Evolutionary conservation across 2,888 invertebrate genomes (phyloP), one percentile per base, ranked within the genome.

Genomic region (Dromius quadrimaculatus): DNA sequence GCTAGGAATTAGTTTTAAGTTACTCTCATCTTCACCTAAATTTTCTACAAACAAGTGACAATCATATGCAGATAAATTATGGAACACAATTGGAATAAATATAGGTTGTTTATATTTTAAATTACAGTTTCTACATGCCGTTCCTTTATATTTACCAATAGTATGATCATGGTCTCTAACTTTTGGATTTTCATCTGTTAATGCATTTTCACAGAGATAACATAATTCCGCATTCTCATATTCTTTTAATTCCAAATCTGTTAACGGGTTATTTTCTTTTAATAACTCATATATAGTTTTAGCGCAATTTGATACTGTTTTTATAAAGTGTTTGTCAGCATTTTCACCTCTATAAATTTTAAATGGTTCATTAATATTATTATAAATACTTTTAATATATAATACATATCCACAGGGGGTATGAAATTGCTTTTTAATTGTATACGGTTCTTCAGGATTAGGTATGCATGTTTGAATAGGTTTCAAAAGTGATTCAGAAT

Each of bases 21-120:
- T 76, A 3, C 69, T 66, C 63, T 72, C 72, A 32, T 43, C 41
- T 45, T 62, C 71, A n/a, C 71, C 73, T 8, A 78, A 45, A 11
- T 75, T 73, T 72, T 74, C 73, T 9, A 79, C 76, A 9, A 79
- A 71, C 45, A 79, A 76, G 71, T 80, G 78, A 2, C 73, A 54
- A 69, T 79, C 78, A 72, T 79, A 78, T 5, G 74, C 75, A 2
- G 62, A 71, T 6, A 79, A 73, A 73, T 79, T 79, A 63, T 79
- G 79, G 63, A 79, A 78, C 4, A 77, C 71, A 5, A 79, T 70
- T 1, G 79, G 80, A 32, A 81, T 74, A 15, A 74, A 73, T 28
- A 74, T 71, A 0, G 74, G 71, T 19, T 76, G 70, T 72, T 75
- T 73, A 71, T 72, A 81, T 64, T 78, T 76, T 20, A 81, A 36